phyloP scores from a whole-genome alignment of 2,113 vertebrate genomes.

The Myanophis thanlyinensis region DNA sequence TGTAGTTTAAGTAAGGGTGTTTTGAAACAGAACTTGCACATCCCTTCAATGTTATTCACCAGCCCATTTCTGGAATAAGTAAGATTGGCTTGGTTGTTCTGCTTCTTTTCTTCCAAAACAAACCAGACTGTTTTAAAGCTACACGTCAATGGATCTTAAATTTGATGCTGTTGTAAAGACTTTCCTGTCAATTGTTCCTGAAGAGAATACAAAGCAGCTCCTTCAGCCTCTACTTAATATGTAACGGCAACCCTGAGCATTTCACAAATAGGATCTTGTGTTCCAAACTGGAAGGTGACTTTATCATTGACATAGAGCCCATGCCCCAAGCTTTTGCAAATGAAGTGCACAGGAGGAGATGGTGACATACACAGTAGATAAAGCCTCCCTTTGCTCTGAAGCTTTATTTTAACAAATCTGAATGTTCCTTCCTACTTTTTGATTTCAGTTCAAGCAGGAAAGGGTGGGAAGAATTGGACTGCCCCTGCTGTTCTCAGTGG shows the following conservation, averaged over 20 bases:
- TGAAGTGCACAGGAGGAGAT: neutral
- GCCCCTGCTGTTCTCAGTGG: conserved; percentile 54
- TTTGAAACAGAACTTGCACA: neutral
- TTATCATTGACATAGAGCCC: neutral
- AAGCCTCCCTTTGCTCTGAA: conserved; percentile 46
- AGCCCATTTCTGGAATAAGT: neutral
- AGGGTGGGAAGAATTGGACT: conserved; percentile 3
- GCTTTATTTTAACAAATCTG: conserved; percentile 10
- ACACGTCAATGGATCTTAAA: neutral
- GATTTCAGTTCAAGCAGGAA: conserved; percentile 32
- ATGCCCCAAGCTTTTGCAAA: conserved; percentile 38
- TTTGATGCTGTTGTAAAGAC: neutral
- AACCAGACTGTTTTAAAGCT: fast-evolving
- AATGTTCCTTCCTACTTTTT: conserved; percentile 27
- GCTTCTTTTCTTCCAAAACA: neutral
- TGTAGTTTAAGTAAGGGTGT: neutral
- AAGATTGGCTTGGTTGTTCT: neutral
- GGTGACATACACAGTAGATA: conserved; percentile 28
- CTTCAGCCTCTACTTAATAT: conserved; percentile 23
- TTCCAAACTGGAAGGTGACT: conserved; percentile 34
- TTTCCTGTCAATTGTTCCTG: conserved; percentile 19
- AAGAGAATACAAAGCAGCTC: conserved; percentile 29
- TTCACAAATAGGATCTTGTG: neutral
- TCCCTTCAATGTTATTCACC: neutral
- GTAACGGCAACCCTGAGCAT: conserved; percentile 22